Base-by-base conservation (phyloP, 2,888 invertebrate genomes). In the Malachius bipustulatus region DNA sequence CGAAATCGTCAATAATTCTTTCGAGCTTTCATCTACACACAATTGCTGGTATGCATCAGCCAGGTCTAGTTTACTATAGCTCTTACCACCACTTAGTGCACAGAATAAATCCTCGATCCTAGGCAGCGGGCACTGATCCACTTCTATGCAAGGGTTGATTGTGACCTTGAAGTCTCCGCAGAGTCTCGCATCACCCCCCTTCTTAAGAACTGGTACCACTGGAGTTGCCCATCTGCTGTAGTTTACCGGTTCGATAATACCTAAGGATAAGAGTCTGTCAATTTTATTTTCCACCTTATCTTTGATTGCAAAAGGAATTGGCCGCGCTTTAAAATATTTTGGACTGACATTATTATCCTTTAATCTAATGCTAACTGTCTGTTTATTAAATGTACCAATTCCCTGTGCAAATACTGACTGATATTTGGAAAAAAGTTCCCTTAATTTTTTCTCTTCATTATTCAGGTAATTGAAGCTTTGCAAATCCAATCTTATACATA, bases 1-100 rank as follows among this genome's bases (percentile, higher is more conserved):
- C n/a, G 32, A 29, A 16, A 44, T 42, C 1, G 44, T 44, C 13
- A 39, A 27, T 15, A 41, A 30, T n/a, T 42, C 15, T 4, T 14
- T 6, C 6, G 39, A 37, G 4, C 30, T 8, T 29, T 42, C 38
- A 26, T 42, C 34, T 3, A 46, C 35, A 1, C 28, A 27, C 10
- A 43, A 29, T 30, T 46, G 45, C 36, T 33, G 26, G 28, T 32
- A 35, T 11, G 35, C 38, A 16, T 27, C 16, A 16, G 35, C 26
- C 11, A 34, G 35, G 44, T 47, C 40, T n/a, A 40, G 12, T 30
- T 36, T 39, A 14, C 32, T 24, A 29, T 33, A 36, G 3, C 4
- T 6, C 30, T 31, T 29, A 14, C 39, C 41, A n/a, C 39, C 37
- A 11, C 30, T 11, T 14, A 41, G 35, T 31, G 30, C 26, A n/a